phyloP scores from a whole-genome alignment of 2,888 invertebrate species.

The Mellilla xanthometata region DNA sequence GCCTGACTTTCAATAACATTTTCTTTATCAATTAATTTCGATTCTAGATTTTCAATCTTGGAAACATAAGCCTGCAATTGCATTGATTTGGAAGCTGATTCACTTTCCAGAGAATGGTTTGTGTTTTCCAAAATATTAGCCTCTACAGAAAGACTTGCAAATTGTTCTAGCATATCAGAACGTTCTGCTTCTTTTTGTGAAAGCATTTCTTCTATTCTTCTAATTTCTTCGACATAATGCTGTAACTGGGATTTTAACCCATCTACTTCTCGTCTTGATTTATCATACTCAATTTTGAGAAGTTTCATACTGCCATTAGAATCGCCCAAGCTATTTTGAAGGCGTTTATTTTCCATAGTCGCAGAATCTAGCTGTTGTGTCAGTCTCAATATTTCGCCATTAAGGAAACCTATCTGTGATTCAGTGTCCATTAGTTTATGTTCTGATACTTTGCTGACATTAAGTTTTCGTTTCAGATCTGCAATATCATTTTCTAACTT shows the following conservation, averaged over 20 bases:
- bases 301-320: constrained; percentile 84
- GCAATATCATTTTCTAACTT: constrained; percentile 79
- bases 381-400: constrained; percentile 82
- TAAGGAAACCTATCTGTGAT: constrained; percentile 80
- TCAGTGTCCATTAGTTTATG: constrained; percentile 74
- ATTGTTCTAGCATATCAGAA: constrained; percentile 91
- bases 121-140: constrained; percentile 89
- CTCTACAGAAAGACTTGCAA: constrained; percentile 89
- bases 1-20: constrained; percentile 65
- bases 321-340: constrained; percentile 88
- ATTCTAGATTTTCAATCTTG: constrained; percentile 84
- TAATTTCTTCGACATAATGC: constrained; percentile 91
- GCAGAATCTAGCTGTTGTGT: constrained; percentile 83
- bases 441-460: constrained; percentile 68
- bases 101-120: constrained; percentile 90
- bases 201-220: constrained; percentile 89
- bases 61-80: constrained; percentile 75
- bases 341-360: constrained; percentile 85
- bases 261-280: constrained; percentile 87
- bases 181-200: constrained; percentile 90
- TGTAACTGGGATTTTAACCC: constrained; percentile 89
- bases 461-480: constrained; percentile 81
- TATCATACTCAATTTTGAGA: constrained; percentile 86
- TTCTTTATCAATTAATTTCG: constrained; percentile 79
- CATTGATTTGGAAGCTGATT: constrained; percentile 86